A percentile compares a stretch with the other conserved stretches of the same genome.
phyloP scores from a whole-genome alignment of 2,888 invertebrate species.

The Rugalucina vietnamica region DNA sequence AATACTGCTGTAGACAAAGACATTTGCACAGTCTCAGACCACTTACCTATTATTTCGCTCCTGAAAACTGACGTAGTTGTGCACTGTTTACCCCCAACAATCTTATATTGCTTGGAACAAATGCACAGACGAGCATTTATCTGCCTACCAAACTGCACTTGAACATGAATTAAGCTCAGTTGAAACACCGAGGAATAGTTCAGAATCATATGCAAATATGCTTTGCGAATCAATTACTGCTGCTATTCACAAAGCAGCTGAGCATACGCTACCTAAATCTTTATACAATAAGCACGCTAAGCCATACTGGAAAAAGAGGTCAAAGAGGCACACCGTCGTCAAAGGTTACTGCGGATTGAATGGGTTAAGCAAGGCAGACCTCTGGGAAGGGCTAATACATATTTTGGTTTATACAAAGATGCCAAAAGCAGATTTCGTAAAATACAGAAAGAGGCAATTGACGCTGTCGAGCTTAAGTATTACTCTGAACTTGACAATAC shows the following conservation, averaged over 20 bases:
- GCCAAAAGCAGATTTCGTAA: background rate
- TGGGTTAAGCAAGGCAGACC: background rate
- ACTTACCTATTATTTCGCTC: background rate
- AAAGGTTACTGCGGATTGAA: background rate
- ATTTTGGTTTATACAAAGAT: background rate
- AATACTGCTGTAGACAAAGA: background rate
- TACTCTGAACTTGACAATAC: background rate
- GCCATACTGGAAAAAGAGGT: slow-evolving; percentile 32
- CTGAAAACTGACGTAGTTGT: too few relatives aligned
- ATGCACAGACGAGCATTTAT: too few relatives aligned
- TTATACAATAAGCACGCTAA: slow-evolving; percentile 23
- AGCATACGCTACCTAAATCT: background rate
- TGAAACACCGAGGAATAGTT: too few relatives aligned
- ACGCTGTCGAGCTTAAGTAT: background rate
- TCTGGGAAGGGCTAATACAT: background rate
- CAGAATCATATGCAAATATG: background rate
- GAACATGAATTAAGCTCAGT: too few relatives aligned
- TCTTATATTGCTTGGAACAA: too few relatives aligned
- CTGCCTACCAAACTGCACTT: too few relatives aligned
- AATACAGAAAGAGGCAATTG: background rate
- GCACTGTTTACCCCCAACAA: too few relatives aligned
- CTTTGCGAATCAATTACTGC: background rate
- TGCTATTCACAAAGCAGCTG: background rate
- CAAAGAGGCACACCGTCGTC: slow-evolving; percentile 17
- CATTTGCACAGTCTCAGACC: background rate